Base-by-base conservation (phyloP, 1,140 invertebrate genomes). In the Apis cerana region DNA sequence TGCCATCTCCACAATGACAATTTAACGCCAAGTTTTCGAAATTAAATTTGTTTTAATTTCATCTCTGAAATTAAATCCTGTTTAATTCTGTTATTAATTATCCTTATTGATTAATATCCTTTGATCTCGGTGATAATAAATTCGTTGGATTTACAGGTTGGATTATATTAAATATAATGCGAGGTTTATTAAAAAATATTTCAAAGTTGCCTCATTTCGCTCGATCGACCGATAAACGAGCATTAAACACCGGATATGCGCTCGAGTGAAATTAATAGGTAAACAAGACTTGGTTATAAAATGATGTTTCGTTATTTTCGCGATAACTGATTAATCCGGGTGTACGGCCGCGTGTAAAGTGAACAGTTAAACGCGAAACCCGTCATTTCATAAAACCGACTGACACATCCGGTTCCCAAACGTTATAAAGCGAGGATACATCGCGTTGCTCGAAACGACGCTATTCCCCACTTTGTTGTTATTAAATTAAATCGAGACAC, bases 211-310 rank as follows among this genome's bases (percentile, higher is more conserved):
- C 61, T 59, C 67, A 15, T 70, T 61, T 59, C 12, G 61, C 19
- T 61, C 76, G 56, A 70, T 70, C 65, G 54, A 59, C 17, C 64
- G 67, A 59, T 70, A 61, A 69, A 50, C 17, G 56, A 33, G 52
- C 17, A 50, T 50, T 70, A 52, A 69, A 23, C 56, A 56, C 11
- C 21, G 23, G 43, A 12, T 59, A 21, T 23, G 21, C 33, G 54
- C 43, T 50, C n/a, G 43, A 50, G 56, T 48, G 33, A 74, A 78
- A 59, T 78, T 78, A 59, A 59, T 59, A 78, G 43, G 65, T 69
- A 78, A 68, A 78, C 65, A 59, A 59, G 54, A 27, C 23, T 33
- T 27, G 13, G 48, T 52, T 48, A 67, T 67, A 67, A 77, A 77
- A 23, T 23, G 17, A 48, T n/a, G 17, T 77, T 54, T 23, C 50